A percentile compares a stretch with the other conserved stretches of the same genome.
Evolutionary conservation across 1,140 invertebrate genomes (phyloP).

Genomic region (Grapholita molesta): DNA sequence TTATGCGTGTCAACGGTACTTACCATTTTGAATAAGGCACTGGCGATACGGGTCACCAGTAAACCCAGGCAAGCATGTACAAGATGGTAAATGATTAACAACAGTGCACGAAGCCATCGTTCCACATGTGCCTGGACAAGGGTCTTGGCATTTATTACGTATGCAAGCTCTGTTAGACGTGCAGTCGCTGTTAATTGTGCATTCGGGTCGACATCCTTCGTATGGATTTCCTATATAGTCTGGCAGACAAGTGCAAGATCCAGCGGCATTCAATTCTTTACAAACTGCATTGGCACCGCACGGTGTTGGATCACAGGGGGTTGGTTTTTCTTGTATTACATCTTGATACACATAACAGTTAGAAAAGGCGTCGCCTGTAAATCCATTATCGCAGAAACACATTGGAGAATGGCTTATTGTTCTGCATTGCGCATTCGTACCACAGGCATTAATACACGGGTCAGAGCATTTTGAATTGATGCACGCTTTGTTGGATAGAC

Average conservation of each 20-base stretch:
- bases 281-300: constrained; percentile 85
- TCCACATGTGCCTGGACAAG: constrained; percentile 85
- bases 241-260: constrained; percentile 82
- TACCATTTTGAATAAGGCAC: constrained; percentile 70
- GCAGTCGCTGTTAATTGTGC: constrained; percentile 83
- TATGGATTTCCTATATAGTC: constrained; percentile 87
- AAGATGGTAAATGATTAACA: constrained; percentile 84
- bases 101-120: constrained; percentile 86
- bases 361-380: constrained; percentile 82
- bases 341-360: constrained; percentile 58
- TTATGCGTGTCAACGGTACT: constrained; percentile 17
- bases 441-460: constrained; percentile 86
- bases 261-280: constrained; percentile 80
- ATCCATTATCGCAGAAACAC: constrained; percentile 81
- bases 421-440: constrained; percentile 82
- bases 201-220: constrained; percentile 84
- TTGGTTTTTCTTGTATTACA: constrained; percentile 38
- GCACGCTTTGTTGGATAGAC: constrained; percentile 84
- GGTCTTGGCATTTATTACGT: constrained; percentile 84
- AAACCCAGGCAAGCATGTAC: constrained; percentile 83
- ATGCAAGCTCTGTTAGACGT: constrained; percentile 83
- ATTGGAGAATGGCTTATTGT: constrained; percentile 83
- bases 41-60: constrained; percentile 82
- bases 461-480: constrained; percentile 85
- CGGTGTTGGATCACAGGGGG: constrained; percentile 83